Conservation (phyloP, 2,888 invertebrate genomes). For the Anoncus sp. region DNA sequence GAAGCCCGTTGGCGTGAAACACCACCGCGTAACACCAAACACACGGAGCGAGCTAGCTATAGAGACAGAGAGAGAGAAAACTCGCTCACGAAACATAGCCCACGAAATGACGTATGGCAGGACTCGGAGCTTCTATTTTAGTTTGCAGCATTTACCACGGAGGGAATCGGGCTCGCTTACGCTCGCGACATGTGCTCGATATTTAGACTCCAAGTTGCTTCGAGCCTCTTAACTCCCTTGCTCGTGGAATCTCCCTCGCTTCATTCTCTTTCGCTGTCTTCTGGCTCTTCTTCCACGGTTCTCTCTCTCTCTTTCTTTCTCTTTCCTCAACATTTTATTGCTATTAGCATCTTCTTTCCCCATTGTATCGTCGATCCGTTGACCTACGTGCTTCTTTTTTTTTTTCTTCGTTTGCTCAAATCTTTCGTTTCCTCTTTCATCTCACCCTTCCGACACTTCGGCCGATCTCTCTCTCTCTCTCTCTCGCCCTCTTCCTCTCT, state of each 20-base stretch:
- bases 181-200: conserved; percentile 79
- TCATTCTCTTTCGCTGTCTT: conserved; percentile 46
- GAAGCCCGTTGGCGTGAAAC: conserved; percentile 59
- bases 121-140: conserved; percentile 78
- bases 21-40: conserved; percentile 71
- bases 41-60: conserved; percentile 32
- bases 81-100: conserved; percentile 40
- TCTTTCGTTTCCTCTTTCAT: conserved; percentile 46
- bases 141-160: conserved; percentile 71
- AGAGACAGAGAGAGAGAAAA: conserved; percentile 17
- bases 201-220: conserved; percentile 74
- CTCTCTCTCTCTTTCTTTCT: conserved; percentile 12
- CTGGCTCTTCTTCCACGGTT: conserved; percentile 36
- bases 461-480: conserved; percentile 6
- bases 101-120: conserved; percentile 79
- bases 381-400: conserved; percentile 1
- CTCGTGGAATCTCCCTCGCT: conserved; percentile 47
- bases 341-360: conserved; percentile 16
- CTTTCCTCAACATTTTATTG: conserved; percentile 15
- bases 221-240: conserved; percentile 43
- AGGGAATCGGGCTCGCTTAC: conserved; percentile 64
- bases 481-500: conserved; percentile 1
- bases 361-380: conserved; percentile 7
- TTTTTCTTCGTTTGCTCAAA: conserved; percentile 8
- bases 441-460: conserved; percentile 17